These are phyloP conservation scores for Characodon lateralis DNA, from an alignment of 2,797 vertebrate genomes.

Conservation along the genomic window DNA sequence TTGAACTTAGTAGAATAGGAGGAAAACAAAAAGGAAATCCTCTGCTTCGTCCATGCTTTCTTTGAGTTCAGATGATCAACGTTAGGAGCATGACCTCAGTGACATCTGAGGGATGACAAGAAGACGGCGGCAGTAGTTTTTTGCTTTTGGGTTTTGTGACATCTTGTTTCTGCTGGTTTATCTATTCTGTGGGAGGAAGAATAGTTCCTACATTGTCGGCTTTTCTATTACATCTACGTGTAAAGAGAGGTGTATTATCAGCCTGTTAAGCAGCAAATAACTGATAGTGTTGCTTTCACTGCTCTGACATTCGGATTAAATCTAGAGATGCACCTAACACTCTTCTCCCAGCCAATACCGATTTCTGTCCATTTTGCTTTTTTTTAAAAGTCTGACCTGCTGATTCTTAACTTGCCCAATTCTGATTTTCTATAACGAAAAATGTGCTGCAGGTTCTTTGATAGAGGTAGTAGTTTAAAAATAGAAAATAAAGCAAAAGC, in stretches of 20 bases:
- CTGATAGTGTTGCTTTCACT: not conserved
- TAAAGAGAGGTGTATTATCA: not conserved
- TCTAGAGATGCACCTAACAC: not conserved
- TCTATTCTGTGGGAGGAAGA: slow-evolving; percentile 21
- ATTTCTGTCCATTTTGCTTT: not conserved
- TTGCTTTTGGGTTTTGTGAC: slow-evolving; percentile 16
- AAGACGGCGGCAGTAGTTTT: slow-evolving; percentile 19
- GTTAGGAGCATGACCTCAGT: not conserved
- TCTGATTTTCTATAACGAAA: not conserved
- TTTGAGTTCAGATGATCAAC: not conserved
- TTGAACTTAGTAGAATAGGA: not conserved
- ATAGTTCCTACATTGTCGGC: not conserved
- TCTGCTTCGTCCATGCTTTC: not conserved
- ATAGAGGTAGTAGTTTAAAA: not conserved
- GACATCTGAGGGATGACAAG: not conserved
- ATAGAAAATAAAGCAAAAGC: not conserved
- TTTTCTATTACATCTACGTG: not conserved
- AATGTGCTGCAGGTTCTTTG: not conserved
- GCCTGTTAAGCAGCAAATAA: not conserved
- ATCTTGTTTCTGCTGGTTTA: slow-evolving; percentile 42
- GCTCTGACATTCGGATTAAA: not conserved
- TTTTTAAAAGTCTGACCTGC: not conserved
- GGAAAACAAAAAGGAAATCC: not conserved
- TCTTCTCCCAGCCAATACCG: not conserved
- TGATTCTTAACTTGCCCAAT: not conserved